phyloP scores from a whole-genome alignment of 2,797 vertebrate genomes.

The Spea hammondii region DNA sequence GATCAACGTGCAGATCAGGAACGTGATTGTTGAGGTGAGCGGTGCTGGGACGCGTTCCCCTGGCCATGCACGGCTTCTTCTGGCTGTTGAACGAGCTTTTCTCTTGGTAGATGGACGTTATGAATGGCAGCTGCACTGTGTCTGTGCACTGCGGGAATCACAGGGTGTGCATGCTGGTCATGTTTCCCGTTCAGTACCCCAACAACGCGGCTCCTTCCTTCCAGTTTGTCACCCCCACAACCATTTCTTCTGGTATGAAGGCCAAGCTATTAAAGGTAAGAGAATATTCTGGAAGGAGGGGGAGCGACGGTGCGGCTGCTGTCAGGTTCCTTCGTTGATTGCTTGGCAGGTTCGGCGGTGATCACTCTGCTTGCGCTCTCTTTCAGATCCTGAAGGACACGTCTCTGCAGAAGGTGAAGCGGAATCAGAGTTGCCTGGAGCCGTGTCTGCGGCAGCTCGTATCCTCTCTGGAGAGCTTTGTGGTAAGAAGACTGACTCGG shows the following conservation, averaged over 20 bases:
- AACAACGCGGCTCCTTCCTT: conserved; percentile 93
- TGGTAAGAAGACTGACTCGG: conserved; percentile 70
- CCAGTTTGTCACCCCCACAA: conserved; percentile 91
- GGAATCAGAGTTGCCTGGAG: conserved; percentile 97
- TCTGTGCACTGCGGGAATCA: conserved; percentile 88
- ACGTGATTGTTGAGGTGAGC: conserved; percentile 92
- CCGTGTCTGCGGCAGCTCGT: conserved; percentile 94
- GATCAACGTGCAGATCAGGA: conserved; percentile 96
- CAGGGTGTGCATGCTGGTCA: conserved; percentile 89
- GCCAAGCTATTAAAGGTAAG: conserved; percentile 92
- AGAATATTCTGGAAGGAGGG: neutral
- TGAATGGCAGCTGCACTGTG: conserved; percentile 89
- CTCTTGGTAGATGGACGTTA: conserved; percentile 82
- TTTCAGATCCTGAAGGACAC: conserved; percentile 90
- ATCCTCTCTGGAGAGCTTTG: conserved; percentile 91
- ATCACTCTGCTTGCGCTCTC: neutral
- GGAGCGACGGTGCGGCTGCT: no score
- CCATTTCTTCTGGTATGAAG: conserved; percentile 88
- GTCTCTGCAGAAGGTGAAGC: conserved; percentile 95
- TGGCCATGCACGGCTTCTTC: neutral
- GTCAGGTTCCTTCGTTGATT: no score
- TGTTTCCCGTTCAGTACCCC: conserved; percentile 92
- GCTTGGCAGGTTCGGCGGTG: neutral
- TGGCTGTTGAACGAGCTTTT: neutral
- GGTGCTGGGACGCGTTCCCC: neutral